phyloP scores from a whole-genome alignment of 2,113 vertebrate genomes.

The Chrysochloris asiatica region DNA sequence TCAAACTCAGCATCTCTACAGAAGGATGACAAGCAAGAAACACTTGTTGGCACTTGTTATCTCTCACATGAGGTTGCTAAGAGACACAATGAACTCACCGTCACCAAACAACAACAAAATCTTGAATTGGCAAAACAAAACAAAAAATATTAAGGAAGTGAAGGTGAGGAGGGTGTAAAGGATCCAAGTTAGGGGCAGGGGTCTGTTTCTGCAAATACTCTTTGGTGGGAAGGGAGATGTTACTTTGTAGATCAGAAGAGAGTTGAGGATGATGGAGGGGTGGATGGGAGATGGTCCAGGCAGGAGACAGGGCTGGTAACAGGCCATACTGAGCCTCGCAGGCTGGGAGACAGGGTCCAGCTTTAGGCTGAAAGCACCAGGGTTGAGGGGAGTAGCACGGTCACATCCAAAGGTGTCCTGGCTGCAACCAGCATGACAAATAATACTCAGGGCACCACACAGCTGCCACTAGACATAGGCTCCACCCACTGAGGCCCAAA shows the following conservation, averaged over 20 bases:
- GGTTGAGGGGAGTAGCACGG: not conserved
- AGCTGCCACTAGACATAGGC: not conserved
- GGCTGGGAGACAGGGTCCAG: not conserved
- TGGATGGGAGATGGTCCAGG: rapidly evolving
- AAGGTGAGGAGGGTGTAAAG: not conserved
- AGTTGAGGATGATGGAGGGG: too few relatives aligned
- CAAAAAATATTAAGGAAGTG: rapidly evolving
- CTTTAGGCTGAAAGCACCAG: not conserved
- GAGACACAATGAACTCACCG: too few relatives aligned
- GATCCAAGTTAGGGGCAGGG: too few relatives aligned
- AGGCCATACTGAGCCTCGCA: not conserved
- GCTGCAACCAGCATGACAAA: not conserved
- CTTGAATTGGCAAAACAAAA: too few relatives aligned
- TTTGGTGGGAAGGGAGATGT: rapidly evolving
- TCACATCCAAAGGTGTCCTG: not conserved
- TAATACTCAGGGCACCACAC: not conserved
- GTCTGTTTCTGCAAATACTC: rapidly evolving
- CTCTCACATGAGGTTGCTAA: not conserved
- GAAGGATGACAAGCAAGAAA: too few relatives aligned
- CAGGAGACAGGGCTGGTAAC: not conserved
- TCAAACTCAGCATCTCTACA: too few relatives aligned
- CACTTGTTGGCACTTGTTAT: too few relatives aligned
- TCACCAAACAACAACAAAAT: not conserved
- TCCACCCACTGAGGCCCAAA: not conserved
- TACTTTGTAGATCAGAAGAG: not conserved